These are phyloP conservation scores for Sesia apiformis DNA, from an alignment of 2,888 invertebrate genomes.

Conservation along the genomic window DNA sequence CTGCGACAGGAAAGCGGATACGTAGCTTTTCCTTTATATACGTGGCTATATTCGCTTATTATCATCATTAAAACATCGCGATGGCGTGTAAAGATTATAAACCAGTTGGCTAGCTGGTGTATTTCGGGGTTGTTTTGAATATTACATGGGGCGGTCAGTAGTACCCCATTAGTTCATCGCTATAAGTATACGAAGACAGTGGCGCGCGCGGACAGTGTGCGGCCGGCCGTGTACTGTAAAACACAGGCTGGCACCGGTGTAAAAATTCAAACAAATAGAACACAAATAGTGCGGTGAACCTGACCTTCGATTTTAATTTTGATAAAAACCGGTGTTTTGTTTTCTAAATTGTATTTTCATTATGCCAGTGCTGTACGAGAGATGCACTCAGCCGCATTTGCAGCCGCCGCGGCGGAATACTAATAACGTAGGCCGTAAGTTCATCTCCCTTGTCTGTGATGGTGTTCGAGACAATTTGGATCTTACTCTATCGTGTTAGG, in stretches of 20 bases:
- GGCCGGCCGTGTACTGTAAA: conserved; percentile 61
- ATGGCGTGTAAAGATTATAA: conserved; percentile 25
- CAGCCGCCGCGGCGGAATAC: conserved; percentile 33
- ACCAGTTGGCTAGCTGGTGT: conserved; percentile 11
- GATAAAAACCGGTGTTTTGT: conserved; percentile 6
- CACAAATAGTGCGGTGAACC: conserved; percentile 44
- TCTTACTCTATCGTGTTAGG: conserved; percentile 21
- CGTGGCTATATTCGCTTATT: too few relatives aligned
- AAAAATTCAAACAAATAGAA: conserved; percentile 28
- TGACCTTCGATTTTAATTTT: conserved; percentile 29
- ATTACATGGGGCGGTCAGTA: conserved; percentile 52
- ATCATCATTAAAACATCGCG: conserved; percentile 16
- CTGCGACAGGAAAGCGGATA: too few relatives aligned
- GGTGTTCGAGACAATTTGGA: conserved; percentile 15
- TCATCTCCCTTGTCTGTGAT: conserved; percentile 5
- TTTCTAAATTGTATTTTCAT: conserved; percentile 14
- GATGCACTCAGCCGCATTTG: conserved; percentile 47
- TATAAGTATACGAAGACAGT: conserved; percentile 52
- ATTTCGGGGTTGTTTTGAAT: conserved; percentile 53
- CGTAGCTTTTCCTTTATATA: too few relatives aligned
- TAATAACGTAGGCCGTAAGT: conserved; percentile 54
- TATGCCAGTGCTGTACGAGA: conserved; percentile 59
- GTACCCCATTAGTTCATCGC: conserved; percentile 34
- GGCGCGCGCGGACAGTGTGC: conserved; percentile 58
- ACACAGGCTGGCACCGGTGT: conserved; percentile 54